A percentile compares a stretch with the other conserved stretches of the same genome.
Conservation (phyloP, 2,888 invertebrate species). For the Eupithecia insigniata region DNA sequence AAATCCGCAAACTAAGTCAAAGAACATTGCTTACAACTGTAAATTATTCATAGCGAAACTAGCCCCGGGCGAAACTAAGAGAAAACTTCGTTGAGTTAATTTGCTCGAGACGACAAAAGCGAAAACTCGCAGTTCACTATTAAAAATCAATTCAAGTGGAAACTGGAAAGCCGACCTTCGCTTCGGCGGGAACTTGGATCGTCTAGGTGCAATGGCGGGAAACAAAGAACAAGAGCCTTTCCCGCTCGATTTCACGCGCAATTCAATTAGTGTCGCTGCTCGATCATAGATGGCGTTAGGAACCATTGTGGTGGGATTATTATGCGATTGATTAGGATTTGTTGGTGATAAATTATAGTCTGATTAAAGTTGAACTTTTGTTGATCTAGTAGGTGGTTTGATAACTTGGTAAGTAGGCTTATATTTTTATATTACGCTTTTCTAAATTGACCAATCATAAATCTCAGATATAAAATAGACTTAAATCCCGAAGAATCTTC, state of each 20-base stretch:
- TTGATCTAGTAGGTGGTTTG: background rate
- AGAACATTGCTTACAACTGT: constrained; percentile 45
- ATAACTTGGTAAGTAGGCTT: background rate
- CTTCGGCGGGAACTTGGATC: constrained; percentile 63
- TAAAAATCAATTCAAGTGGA: constrained; percentile 81
- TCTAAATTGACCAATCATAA: too few species aligned
- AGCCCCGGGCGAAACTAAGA: constrained; percentile 49
- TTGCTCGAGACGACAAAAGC: constrained; percentile 70
- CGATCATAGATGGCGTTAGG: constrained; percentile 73
- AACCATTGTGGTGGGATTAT: constrained; percentile 23
- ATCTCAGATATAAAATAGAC: too few species aligned
- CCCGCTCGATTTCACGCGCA: constrained; percentile 82
- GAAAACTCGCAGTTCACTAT: constrained; percentile 77
- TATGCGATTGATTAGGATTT: background rate
- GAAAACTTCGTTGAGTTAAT: constrained; percentile 72
- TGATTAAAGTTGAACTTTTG: background rate
- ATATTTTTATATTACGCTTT: background rate
- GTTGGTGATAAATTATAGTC: background rate
- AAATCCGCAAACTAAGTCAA: constrained; percentile 29
- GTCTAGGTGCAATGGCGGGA: constrained; percentile 76
- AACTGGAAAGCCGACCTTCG: constrained; percentile 58
- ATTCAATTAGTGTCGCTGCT: constrained; percentile 80
- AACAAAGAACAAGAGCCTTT: constrained; percentile 79
- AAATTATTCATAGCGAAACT: constrained; percentile 48
- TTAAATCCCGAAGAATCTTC: too few species aligned